These are phyloP conservation scores for Gambusia yucatana DNA, from an alignment of 2,797 vertebrate species.

Conservation along the genomic window DNA sequence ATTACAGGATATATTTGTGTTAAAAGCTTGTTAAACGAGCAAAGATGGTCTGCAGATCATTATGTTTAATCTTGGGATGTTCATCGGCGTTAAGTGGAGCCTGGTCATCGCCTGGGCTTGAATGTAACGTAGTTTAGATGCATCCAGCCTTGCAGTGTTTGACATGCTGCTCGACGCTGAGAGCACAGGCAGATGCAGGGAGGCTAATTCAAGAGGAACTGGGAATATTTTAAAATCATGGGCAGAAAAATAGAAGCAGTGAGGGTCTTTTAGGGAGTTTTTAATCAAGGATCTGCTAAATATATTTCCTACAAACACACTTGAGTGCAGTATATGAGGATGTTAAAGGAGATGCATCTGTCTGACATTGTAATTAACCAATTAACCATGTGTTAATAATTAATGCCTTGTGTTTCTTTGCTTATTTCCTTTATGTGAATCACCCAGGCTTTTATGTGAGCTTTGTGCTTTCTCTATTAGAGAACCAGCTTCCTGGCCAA, in stretches of 20 bases:
- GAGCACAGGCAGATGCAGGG: slow-evolving; percentile 18
- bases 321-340: slow-evolving; percentile 31
- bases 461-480: not conserved
- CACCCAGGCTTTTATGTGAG: slow-evolving; percentile 26
- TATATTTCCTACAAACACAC: slow-evolving; percentile 40
- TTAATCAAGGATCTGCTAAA: slow-evolving; percentile 43
- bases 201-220: slow-evolving; percentile 45
- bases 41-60: slow-evolving; percentile 28
- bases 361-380: slow-evolving; percentile 56
- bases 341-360: slow-evolving; percentile 44
- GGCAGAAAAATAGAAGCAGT: slow-evolving; percentile 12
- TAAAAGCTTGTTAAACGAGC: slow-evolving; percentile 20
- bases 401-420: slow-evolving; percentile 39
- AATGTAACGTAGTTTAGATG: slow-evolving; percentile 25
- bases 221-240: slow-evolving; percentile 30
- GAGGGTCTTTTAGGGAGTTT: not conserved
- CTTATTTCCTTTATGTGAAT: slow-evolving; percentile 36
- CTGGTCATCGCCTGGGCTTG: slow-evolving; percentile 16
- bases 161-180: slow-evolving; percentile 8
- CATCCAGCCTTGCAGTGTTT: slow-evolving; percentile 6
- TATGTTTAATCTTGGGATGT: slow-evolving; percentile 26
- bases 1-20: slow-evolving; percentile 17
- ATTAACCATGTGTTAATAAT: slow-evolving; percentile 64
- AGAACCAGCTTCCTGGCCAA: not conserved
- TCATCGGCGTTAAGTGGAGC: slow-evolving; percentile 27